phyloP scores from a whole-genome alignment of 2,113 vertebrate genomes.

The Speoplatyrhinus poulsoni region DNA sequence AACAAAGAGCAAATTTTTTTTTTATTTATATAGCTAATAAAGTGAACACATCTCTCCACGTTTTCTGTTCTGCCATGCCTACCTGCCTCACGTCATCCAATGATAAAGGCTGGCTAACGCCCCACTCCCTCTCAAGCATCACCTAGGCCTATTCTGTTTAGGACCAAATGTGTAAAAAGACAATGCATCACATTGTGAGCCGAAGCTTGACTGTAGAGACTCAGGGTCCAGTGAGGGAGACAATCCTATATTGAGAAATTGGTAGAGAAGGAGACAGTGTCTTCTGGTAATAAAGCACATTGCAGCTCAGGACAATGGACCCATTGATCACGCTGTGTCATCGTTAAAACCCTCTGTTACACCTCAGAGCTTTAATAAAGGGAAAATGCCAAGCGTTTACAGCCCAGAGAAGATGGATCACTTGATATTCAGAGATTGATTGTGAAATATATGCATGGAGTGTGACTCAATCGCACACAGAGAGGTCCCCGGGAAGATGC shows the following conservation, averaged over 20 bases:
- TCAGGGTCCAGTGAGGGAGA: constrained; percentile 41
- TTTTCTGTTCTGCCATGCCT: not conserved
- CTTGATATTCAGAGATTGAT: constrained; percentile 62
- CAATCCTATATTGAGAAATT: constrained; percentile 39
- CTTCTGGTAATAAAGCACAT: constrained; percentile 44
- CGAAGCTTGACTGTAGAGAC: not conserved
- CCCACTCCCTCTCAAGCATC: constrained; percentile 2
- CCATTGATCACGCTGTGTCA: constrained; percentile 63
- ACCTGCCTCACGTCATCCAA: constrained; percentile 13
- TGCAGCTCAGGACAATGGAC: constrained; percentile 43
- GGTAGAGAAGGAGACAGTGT: constrained; percentile 36
- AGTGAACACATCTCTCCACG: constrained; percentile 22
- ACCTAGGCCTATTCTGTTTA: constrained; percentile 19
- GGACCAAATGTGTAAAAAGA: constrained; percentile 38
- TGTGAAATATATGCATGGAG: constrained; percentile 62
- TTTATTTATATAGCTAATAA: constrained; percentile 28
- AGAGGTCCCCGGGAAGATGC: constrained; percentile 10
- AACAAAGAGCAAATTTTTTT: constrained; percentile 41
- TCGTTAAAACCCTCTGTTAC: constrained; percentile 57
- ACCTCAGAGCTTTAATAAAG: constrained; percentile 64
- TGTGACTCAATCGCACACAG: constrained; percentile 20
- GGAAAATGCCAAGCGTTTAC: constrained; percentile 62
- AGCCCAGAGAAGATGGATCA: constrained; percentile 60
- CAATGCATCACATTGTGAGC: not conserved
- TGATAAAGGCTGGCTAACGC: constrained; percentile 29